phyloP scores from a whole-genome alignment of 2,888 invertebrate species.

The Drosophila ezoana region DNA sequence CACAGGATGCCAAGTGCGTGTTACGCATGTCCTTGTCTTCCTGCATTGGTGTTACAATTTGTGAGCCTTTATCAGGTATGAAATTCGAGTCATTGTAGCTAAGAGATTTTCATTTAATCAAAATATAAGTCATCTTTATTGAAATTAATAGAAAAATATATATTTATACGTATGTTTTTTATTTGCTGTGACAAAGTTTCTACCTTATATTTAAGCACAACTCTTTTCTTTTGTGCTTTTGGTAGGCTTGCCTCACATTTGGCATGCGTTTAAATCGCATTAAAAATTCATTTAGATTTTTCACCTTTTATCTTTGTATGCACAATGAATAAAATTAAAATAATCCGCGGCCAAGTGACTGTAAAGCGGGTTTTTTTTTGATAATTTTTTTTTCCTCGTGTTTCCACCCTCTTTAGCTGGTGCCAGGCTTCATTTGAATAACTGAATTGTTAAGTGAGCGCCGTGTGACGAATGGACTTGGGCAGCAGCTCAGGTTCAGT shows the following conservation, averaged over 20 bases:
- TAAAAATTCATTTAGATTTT: constrained; percentile 75
- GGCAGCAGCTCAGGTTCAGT: constrained; percentile 43
- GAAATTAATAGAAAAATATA: no score
- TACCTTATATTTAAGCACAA: constrained; percentile 5
- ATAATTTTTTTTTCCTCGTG: constrained; percentile 47
- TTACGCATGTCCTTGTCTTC: constrained; percentile 12
- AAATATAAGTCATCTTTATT: no score
- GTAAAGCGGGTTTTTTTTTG: constrained; percentile 52
- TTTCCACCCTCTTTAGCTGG: constrained; percentile 1
- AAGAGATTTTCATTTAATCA: no score
- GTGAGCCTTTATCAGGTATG: constrained; percentile 67
- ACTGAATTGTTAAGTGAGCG: constrained; percentile 74
- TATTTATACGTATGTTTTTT: no score
- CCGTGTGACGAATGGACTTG: constrained; percentile 63
- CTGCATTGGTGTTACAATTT: constrained; percentile 27
- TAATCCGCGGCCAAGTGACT: constrained; percentile 64
- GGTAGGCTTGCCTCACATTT: constrained; percentile 13
- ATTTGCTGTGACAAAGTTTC: neutral
- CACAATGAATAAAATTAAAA: constrained; percentile 78
- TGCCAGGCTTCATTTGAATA: constrained; percentile 66
- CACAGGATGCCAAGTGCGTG: constrained; percentile 6
- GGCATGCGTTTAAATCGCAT: constrained; percentile 57
- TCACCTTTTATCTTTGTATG: constrained; percentile 75
- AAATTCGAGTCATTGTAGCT: constrained; percentile 67
- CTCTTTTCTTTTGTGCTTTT: constrained; percentile 18